Conservation (phyloP, 1,140 invertebrate genomes). For the Laupala kohalensis region DNA sequence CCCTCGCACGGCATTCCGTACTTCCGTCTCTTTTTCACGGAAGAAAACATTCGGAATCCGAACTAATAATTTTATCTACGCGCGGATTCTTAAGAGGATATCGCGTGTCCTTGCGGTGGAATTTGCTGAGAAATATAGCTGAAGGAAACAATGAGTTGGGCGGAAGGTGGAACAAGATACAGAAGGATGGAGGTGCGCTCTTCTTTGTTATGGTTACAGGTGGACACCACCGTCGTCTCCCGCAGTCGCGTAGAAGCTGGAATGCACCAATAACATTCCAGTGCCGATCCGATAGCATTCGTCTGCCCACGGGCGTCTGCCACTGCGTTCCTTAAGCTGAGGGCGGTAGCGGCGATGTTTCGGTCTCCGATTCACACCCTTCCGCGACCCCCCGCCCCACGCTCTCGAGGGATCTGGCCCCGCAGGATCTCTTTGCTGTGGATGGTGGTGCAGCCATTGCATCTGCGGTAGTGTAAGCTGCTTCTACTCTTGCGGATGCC, state of each 20-base stretch:
- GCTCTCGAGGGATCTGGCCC: too few relatives aligned
- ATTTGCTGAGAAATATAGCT: background rate
- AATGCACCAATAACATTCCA: background rate
- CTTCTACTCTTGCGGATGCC: too few relatives aligned
- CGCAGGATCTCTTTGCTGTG: too few relatives aligned
- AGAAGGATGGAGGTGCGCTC: background rate
- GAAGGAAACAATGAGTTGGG: background rate
- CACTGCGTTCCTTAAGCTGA: background rate
- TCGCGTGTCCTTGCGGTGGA: background rate
- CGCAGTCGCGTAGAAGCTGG: too few relatives aligned
- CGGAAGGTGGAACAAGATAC: too few relatives aligned
- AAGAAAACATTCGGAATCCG: background rate
- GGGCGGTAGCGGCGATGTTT: too few relatives aligned
- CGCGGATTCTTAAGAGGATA: background rate
- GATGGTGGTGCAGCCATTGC: too few relatives aligned
- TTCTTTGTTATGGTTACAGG: background rate
- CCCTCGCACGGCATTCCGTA: too few relatives aligned
- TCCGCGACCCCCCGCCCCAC: too few relatives aligned
- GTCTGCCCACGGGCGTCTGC: background rate
- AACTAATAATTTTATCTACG: background rate
- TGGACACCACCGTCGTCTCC: background rate
- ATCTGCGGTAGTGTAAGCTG: too few relatives aligned
- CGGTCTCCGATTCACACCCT: background rate
- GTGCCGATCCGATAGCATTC: background rate
- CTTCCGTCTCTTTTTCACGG: too few relatives aligned